Evolutionary conservation across 2,888 invertebrate genomes (phyloP), one percentile per base, ranked within the genome.

Genomic region (Coronaproctus castanopsis): DNA sequence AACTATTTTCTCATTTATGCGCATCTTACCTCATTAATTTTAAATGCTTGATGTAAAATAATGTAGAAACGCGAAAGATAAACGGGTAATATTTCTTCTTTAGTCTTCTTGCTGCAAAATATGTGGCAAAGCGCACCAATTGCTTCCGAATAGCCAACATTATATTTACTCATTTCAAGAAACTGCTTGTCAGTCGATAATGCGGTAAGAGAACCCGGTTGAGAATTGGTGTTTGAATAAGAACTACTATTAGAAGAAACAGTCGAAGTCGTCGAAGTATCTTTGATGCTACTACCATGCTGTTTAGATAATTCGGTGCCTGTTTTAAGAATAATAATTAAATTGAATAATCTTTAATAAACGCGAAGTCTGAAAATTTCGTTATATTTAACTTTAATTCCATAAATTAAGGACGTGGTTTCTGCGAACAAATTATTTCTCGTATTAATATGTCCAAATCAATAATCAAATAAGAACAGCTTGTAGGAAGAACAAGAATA

Each of bases 1-100:
- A n/a, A n/a, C n/a, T n/a, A n/a, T n/a, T n/a, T n/a, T n/a, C n/a
- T n/a, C n/a, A n/a, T n/a, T n/a, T n/a, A n/a, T n/a, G n/a, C n/a
- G n/a, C n/a, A 24, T 24, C 19, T 49, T 65, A 78, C 76, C 69
- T 79, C 77, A 55, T 79, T 77, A 65, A 82, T 78, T 66, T 81
- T 77, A 21, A 95, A 78, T 1, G 93, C 95, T 71, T 90, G 87
- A 67, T 85, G 85, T 63, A 98, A 74, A 2, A 91, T 88, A 67
- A 92, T 81, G 73, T 93, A 95, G 74, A 95, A 92, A 55, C 96
- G 78, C 10, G 95, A 90, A 67, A 95, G 77, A 75, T 97, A 97
- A 1, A 85, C 87, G 1, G 93, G 89, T 58, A 90, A 76, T 66
- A 98, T 90, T 69, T 87, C 85, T 75, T 95, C 95, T 51, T 88